Evolutionary conservation across 2,888 invertebrate genomes (phyloP).

Genomic region (Scaptomyza polygonia): DNA sequence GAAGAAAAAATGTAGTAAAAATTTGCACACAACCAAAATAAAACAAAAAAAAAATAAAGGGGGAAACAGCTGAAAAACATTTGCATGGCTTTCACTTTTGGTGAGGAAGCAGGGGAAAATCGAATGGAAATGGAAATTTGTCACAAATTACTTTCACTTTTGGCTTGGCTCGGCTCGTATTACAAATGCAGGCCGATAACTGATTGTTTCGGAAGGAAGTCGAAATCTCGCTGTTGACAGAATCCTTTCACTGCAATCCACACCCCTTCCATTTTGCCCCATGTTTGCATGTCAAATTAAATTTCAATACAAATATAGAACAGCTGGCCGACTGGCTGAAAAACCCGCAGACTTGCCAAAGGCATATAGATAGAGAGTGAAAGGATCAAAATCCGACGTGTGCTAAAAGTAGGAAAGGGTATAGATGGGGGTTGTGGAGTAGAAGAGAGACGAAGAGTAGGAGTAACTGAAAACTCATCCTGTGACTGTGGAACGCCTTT

Average conservation of each 20-base stretch:
- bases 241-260: slow-evolving; percentile 68
- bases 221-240: slow-evolving; percentile 46
- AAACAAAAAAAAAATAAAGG: not conserved
- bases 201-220: slow-evolving; percentile 36
- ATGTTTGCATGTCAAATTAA: slow-evolving; percentile 80
- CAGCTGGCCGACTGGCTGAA: slow-evolving; percentile 40
- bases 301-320: slow-evolving; percentile 74
- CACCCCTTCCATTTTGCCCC: not conserved
- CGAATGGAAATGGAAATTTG: slow-evolving; percentile 59
- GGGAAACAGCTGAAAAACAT: slow-evolving; percentile 65
- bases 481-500: slow-evolving; percentile 57
- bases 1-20: not conserved
- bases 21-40: slow-evolving; percentile 18
- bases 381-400: slow-evolving; percentile 43
- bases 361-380: slow-evolving; percentile 38
- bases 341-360: slow-evolving; percentile 67
- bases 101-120: slow-evolving; percentile 12
- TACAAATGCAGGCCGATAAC: slow-evolving; percentile 39
- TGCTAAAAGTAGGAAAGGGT: slow-evolving; percentile 10
- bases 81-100: slow-evolving; percentile 77
- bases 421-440: not conserved
- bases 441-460: slow-evolving; percentile 2
- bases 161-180: slow-evolving; percentile 60
- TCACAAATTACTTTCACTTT: slow-evolving; percentile 78
- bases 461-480: slow-evolving; percentile 30